Conservation (phyloP, 1,140 invertebrate genomes). For the Polypedilum vanderplanki region DNA sequence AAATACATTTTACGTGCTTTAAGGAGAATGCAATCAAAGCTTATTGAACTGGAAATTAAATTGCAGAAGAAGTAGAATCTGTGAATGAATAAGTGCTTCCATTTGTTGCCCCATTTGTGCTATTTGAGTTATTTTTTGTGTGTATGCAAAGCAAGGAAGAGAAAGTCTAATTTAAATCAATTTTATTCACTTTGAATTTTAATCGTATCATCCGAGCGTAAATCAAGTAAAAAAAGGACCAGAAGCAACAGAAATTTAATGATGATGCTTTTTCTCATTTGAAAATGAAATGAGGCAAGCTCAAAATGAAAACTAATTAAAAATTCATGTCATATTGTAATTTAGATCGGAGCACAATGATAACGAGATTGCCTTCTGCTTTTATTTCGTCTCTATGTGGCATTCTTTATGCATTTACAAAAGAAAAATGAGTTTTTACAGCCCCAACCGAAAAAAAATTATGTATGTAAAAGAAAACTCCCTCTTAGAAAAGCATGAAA, state of each 20-base stretch:
- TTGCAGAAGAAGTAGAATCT: neutral
- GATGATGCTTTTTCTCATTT: neutral
- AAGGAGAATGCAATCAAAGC: slow-evolving; percentile 7
- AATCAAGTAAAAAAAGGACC: no score
- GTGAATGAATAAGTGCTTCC: no score
- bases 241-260: neutral
- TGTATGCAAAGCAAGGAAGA: neutral
- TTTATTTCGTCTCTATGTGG: neutral
- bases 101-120: neutral
- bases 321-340: slow-evolving; percentile 28
- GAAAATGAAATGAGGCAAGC: slow-evolving; percentile 5
- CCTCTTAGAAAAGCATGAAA: neutral
- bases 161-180: neutral
- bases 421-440: no score
- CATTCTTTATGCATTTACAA: no score
- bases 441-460: no score
- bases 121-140: no score
- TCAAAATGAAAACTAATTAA: slow-evolving; percentile 27
- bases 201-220: neutral
- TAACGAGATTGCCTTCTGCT: slow-evolving; percentile 21
- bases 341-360: slow-evolving; percentile 23
- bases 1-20: slow-evolving; percentile 19
- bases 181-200: slow-evolving; percentile 19
- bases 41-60: slow-evolving; percentile 12
- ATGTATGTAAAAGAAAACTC: no score